These are phyloP conservation scores for Psittacara wagleri DNA, from an alignment of 2,113 vertebrate genomes.

Conservation along the genomic window DNA sequence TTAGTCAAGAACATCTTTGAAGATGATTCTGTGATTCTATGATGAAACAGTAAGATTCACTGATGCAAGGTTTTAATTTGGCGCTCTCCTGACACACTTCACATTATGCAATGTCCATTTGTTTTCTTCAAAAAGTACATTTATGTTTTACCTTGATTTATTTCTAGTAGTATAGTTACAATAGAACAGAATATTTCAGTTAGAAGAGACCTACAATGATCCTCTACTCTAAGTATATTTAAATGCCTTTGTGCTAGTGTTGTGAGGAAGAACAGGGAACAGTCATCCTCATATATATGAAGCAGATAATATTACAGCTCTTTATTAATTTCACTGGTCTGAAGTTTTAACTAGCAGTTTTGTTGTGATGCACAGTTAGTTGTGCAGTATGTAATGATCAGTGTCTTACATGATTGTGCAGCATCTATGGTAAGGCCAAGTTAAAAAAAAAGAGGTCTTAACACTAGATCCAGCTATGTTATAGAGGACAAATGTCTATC, in stretches of 20 bases:
- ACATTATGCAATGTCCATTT: neutral
- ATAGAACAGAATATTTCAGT: neutral
- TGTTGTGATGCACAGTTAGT: neutral
- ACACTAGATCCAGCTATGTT: neutral
- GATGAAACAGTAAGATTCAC: neutral
- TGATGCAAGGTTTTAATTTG: neutral
- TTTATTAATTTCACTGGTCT: neutral
- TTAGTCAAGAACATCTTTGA: neutral
- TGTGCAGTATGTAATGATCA: neutral
- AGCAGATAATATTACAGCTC: neutral
- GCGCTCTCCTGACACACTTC: neutral
- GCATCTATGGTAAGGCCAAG: neutral
- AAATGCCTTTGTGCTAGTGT: neutral
- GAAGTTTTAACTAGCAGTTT: neutral
- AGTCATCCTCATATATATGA: neutral
- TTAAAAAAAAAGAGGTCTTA: neutral
- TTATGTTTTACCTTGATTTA: neutral
- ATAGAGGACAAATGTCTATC: neutral
- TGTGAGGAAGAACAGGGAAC: neutral
- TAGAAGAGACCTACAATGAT: neutral
- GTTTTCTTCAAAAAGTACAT: neutral
- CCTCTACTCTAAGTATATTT: neutral
- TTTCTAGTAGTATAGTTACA: neutral
- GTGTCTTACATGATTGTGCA: neutral
- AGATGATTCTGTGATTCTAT: neutral